Percentiles rank a stretch among this genome's conserved stretches.
Evolutionary conservation across 2,113 vertebrate species (phyloP).

Genomic region (Willisornis vidua): DNA sequence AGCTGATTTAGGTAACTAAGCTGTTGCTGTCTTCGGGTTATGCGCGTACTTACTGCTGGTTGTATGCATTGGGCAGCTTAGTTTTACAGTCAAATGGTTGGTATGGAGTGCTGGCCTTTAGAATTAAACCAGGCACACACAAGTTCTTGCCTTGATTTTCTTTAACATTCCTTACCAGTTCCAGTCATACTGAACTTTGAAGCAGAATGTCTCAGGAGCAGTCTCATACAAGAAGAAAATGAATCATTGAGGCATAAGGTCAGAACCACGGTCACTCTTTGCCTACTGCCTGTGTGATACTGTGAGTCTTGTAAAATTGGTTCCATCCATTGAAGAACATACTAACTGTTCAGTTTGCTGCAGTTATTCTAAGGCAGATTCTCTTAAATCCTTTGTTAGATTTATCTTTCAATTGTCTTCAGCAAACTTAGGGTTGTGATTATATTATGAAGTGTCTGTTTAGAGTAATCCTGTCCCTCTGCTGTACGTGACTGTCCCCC

Average conservation of each 20-base stretch:
- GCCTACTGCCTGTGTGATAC: not conserved
- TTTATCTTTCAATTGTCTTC: not conserved
- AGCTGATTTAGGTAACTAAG: not conserved
- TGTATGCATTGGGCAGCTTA: not conserved
- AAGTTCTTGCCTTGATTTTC: constrained; percentile 10
- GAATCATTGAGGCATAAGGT: constrained; percentile 90
- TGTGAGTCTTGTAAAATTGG: not conserved
- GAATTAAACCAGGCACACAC: not conserved
- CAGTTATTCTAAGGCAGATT: not conserved
- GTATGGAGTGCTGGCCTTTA: not conserved
- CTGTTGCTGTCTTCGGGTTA: not conserved
- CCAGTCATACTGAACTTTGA: constrained; percentile 94
- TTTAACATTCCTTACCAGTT: constrained; percentile 86
- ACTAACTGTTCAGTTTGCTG: not conserved
- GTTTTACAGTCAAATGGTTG: not conserved
- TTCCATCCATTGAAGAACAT: not conserved
- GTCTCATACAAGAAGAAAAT: constrained; percentile 87
- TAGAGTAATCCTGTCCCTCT: not conserved
- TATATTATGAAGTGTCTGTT: not conserved
- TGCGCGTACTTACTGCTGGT: not conserved
- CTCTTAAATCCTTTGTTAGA: not conserved
- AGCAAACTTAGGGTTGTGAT: not conserved
- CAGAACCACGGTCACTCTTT: constrained; percentile 24
- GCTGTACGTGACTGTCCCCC: not conserved
- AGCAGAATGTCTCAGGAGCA: constrained; percentile 87